A percentile compares a stretch with the other conserved stretches of the same genome.
phyloP scores from a whole-genome alignment of 2,113 vertebrate species.

The Anseranas semipalmata region DNA sequence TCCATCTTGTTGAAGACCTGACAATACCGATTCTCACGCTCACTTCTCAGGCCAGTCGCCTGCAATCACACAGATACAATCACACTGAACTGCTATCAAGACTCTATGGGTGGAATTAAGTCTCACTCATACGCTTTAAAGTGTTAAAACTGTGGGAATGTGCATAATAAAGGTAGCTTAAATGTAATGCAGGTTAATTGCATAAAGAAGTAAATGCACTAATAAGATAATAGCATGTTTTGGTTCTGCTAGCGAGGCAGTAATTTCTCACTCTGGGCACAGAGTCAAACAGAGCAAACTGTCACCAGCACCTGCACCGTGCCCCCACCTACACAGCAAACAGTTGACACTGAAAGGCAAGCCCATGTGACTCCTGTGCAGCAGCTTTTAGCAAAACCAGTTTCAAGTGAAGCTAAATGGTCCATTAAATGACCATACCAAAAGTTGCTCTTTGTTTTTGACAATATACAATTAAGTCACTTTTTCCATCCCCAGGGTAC shows the following conservation, averaged over 20 bases:
- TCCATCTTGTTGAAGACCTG: not conserved
- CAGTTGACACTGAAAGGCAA: conserved; percentile 44
- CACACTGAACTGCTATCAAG: not conserved
- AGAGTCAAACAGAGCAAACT: conserved; percentile 53
- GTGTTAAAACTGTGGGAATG: not conserved
- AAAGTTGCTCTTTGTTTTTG: conserved; percentile 40
- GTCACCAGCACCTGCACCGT: conserved; percentile 65
- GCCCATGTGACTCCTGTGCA: not conserved
- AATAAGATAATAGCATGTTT: conserved; percentile 36
- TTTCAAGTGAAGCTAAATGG: conserved; percentile 16
- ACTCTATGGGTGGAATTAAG: not conserved
- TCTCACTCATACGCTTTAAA: not conserved
- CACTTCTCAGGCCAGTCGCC: not conserved
- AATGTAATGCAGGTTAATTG: not conserved
- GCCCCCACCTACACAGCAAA: conserved; percentile 55
- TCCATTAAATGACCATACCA: conserved; percentile 42
- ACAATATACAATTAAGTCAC: conserved; percentile 40
- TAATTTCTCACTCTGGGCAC: conserved; percentile 36
- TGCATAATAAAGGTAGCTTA: not conserved
- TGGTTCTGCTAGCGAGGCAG: conserved; percentile 29
- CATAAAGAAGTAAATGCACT: conserved; percentile 16
- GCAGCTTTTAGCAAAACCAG: conserved; percentile 55
- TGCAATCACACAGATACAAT: not conserved
- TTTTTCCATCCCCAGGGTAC: conserved; percentile 27
- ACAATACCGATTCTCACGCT: not conserved